A percentile compares a stretch with the other conserved stretches of the same genome.
These are phyloP conservation scores for Furcula furcula DNA, from an alignment of 2,888 invertebrate genomes.

Conservation along the genomic window DNA sequence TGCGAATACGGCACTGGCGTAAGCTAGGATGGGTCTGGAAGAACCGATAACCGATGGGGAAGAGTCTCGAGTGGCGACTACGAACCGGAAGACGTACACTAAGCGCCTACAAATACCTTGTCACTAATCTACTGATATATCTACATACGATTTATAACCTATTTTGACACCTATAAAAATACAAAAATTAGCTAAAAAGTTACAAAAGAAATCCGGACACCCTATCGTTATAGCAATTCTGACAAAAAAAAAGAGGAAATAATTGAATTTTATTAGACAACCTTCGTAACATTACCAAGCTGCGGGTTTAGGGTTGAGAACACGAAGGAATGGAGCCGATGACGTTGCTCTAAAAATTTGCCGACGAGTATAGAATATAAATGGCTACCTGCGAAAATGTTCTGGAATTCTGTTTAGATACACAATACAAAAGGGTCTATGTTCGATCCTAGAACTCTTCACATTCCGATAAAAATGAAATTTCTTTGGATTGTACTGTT, in stretches of 20 bases:
- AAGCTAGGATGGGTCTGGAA: no score
- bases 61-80: no score
- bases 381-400: conserved; percentile 41
- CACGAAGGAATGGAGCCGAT: conserved; percentile 41
- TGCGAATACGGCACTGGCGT: no score
- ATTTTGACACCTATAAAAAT: no score
- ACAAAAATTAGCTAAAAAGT: no score
- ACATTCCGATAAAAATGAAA: conserved; percentile 19
- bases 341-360: conserved; percentile 37
- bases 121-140: no score
- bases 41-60: no score
- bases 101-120: no score
- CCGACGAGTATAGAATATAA: conserved; percentile 48
- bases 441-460: conserved; percentile 35
- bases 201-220: conserved; percentile 37
- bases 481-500: conserved; percentile 7
- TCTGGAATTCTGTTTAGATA: conserved; percentile 32
- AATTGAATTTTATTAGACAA: conserved; percentile 53
- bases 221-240: no score
- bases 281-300: conserved; percentile 47
- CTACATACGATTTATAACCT: no score
- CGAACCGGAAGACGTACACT: no score
- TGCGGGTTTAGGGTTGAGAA: conserved; percentile 40
- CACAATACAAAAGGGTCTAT: conserved; percentile 30
- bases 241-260: conserved; percentile 39